phyloP scores from a whole-genome alignment of 2,888 invertebrate species.

The Gryllus longicercus region DNA sequence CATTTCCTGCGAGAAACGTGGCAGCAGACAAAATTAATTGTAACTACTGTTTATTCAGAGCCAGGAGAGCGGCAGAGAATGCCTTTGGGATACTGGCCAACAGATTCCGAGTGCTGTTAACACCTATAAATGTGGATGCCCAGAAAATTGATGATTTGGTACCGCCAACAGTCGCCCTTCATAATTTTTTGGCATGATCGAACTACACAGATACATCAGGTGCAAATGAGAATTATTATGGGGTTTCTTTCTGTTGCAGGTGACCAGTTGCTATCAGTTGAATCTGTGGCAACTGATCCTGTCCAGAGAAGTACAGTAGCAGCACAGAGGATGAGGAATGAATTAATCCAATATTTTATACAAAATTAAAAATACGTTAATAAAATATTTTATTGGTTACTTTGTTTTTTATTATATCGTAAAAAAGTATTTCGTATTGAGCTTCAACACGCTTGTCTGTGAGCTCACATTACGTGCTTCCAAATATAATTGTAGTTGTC shows the following conservation, averaged over 20 bases:
- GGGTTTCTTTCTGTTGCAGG: neutral
- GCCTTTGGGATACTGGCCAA: neutral
- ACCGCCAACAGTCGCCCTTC: neutral
- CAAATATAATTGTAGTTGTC: too few relatives aligned
- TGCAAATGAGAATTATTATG: neutral
- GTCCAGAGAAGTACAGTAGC: neutral
- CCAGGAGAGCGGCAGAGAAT: neutral
- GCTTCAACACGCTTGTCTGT: too few relatives aligned
- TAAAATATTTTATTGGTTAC: too few relatives aligned
- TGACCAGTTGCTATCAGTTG: neutral
- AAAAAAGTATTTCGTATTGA: too few relatives aligned
- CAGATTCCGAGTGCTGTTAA: neutral
- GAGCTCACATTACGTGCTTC: too few relatives aligned
- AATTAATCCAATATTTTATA: neutral
- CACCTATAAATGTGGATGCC: neutral
- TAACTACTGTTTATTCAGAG: neutral
- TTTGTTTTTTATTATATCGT: too few relatives aligned
- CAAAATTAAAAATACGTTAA: too few relatives aligned
- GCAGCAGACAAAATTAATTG: neutral
- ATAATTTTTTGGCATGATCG: neutral
- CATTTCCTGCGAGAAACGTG: neutral
- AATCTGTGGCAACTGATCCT: neutral
- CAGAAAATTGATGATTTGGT: neutral
- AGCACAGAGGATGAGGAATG: neutral
- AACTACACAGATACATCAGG: neutral